Base-by-base conservation (phyloP, 1,140 invertebrate species). In the Trichonephila clavipes region DNA sequence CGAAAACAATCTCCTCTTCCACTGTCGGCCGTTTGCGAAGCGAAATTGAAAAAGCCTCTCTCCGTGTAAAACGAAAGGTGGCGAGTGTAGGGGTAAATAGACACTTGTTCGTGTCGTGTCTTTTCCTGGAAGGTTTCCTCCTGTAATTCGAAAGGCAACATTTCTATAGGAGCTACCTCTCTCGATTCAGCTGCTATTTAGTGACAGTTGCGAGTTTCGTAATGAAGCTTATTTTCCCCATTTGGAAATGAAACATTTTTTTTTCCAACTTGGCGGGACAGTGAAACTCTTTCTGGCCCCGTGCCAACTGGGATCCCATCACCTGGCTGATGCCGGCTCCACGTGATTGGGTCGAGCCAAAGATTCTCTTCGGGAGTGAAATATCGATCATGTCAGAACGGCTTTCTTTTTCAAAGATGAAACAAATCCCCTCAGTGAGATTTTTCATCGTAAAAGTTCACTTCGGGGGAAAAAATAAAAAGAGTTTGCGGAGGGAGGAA, bases 291-390 rank as follows among this genome's bases (percentile, higher is more conserved):
- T 82, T 59, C 77, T 90, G 89, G 89, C 89, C 69, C 34, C 3
- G 24, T 90, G 89, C 89, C 89, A 90, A 90, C 16, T 61, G 66
- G 61, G n/a, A 64, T 24, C 89, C 82, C 19, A 34, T 82, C 77
- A 90, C 89, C 89, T 90, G 89, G 89, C 77, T 51, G 59, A 82
- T 69, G 28, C 69, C 72, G n/a, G 89, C 21, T 59, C 89, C 89
- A 90, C 89, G 77, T 90, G 89, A 90, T 90, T 90, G 69, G 89
- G 40, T 12, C 21, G 88, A 24, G n/a, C 62, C 62, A n/a, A 28
- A 34, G 34, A 44, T 40, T 40, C 69, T 61, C 64, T 40, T 58
- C 14, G 28, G 58, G 72, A 89, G 87, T 89, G 58, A 72, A 89
- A 51, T 90, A 90, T 90, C 72, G 89, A 90, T 90, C 28, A 62